Evolutionary conservation across 2,888 invertebrate genomes (phyloP), one percentile per base, ranked within the genome.

Genomic region (Dorcus hopei): DNA sequence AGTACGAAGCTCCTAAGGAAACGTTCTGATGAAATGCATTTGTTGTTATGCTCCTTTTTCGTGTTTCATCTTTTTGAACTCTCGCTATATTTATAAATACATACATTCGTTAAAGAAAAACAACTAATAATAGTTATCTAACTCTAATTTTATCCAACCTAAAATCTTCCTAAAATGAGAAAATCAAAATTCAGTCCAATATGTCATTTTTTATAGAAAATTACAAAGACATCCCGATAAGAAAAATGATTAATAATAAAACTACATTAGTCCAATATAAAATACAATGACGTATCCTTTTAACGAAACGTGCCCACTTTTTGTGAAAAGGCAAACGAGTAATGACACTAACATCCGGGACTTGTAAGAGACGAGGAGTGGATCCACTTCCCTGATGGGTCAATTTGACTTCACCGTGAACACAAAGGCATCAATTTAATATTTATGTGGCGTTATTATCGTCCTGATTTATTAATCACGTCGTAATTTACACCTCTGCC

Each of bases 381-480:
- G 45, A 45, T 16, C 45, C 45, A 45, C 45, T 45, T 45, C 45
- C 45, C 45, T 53, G 19, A 53, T 43, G 23, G 42, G 52, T 38
- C 52, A 52, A 26, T 42, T 23, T 42, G 38, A 45, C 38, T 41
- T 45, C 23, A 19, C 42, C 26, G 23, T 38, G 33, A 42, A 19
- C 43, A 54, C 61, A 61, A 66, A 64, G 61, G 60, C 62, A 64
- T 63, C 65, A 61, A 64, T 67, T 67, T 61, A 62, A 65, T 68
- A 68, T 68, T 67, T 68, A 67, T 68, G 66, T 67, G 64, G 61
- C 59, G 62, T 63, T 61, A 65, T 64, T 66, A 67, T 63, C 61
- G 55, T 57, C 56, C 63, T 68, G 70, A 70, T 72, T 72, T 69
- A 70, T 71, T 69, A 69, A 66, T 67, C 66, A 68, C 68, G 63